phyloP scores from a whole-genome alignment of 2,888 invertebrate species.

The Athrips mouffetella region DNA sequence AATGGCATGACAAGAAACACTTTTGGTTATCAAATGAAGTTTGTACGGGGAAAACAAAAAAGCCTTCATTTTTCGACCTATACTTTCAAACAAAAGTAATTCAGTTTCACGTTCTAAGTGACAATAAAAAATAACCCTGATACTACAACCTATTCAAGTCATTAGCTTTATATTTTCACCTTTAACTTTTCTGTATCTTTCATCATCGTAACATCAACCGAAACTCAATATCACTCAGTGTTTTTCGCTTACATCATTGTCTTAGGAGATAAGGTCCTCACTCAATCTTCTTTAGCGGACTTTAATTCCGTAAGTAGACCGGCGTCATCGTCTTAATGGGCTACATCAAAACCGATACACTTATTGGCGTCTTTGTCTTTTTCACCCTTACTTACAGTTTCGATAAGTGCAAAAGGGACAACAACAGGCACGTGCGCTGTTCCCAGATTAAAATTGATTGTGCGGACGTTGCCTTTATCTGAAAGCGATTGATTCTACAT shows the following conservation, averaged over 20 bases:
- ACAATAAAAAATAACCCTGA: no score
- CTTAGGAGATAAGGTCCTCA: slow-evolving; percentile 62
- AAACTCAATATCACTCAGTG: slow-evolving; percentile 53
- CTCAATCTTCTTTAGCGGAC: slow-evolving; percentile 71
- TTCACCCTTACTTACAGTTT: slow-evolving; percentile 26
- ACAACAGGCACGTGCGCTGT: slow-evolving; percentile 45
- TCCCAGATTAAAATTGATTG: slow-evolving; percentile 77
- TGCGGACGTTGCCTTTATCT: slow-evolving; percentile 65
- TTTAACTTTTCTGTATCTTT: slow-evolving; percentile 3
- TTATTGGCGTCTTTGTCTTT: slow-evolving; percentile 41
- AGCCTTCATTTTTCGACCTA: no score
- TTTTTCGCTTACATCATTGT: slow-evolving; percentile 74
- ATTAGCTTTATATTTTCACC: slow-evolving; percentile 6
- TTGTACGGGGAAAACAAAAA: no score
- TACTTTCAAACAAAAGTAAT: no score
- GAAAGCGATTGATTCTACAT: slow-evolving; percentile 73
- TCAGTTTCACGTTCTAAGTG: no score
- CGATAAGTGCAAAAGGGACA: slow-evolving; percentile 35
- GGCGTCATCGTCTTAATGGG: slow-evolving; percentile 35
- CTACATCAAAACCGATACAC: slow-evolving; percentile 46
- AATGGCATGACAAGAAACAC: no score
- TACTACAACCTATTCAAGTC: slow-evolving; percentile 13
- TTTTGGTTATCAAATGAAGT: no score
- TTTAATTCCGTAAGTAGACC: slow-evolving; percentile 75
- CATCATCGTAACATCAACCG: slow-evolving; percentile 5